Conservation (phyloP, 2,888 invertebrate species). For the Prosapia bicincta region DNA sequence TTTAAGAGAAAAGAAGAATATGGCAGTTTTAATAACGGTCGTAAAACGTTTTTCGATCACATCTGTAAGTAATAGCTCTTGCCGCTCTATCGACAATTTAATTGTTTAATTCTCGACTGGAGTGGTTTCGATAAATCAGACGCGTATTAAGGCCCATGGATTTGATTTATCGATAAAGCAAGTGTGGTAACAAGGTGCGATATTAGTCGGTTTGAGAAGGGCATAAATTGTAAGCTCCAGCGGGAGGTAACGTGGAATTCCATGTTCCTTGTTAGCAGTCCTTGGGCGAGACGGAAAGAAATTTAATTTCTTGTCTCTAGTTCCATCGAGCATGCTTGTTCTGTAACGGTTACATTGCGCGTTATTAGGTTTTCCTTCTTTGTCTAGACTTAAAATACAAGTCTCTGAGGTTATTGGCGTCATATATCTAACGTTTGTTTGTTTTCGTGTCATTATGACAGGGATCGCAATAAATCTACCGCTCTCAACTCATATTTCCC, state of each 20-base stretch:
- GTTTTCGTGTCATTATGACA: background rate
- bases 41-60: too few species aligned
- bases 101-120: background rate
- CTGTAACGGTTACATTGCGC: background rate
- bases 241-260: background rate
- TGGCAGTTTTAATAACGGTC: too few species aligned
- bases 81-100: background rate
- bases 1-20: too few species aligned
- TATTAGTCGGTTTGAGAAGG: background rate
- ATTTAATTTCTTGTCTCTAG: conserved; percentile 2
- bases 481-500: background rate
- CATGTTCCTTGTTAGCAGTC: background rate
- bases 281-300: background rate
- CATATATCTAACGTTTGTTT: background rate
- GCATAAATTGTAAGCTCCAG: background rate
- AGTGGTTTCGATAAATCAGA: background rate
- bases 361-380: background rate
- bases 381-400: background rate
- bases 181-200: conserved; percentile 2
- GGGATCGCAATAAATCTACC: background rate
- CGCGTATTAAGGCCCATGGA: background rate
- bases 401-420: background rate
- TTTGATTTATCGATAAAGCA: background rate
- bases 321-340: background rate
- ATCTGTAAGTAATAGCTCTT: background rate